Evolutionary conservation across 2,797 vertebrate species (phyloP).

Genomic region (Tauraco hartlaubi): DNA sequence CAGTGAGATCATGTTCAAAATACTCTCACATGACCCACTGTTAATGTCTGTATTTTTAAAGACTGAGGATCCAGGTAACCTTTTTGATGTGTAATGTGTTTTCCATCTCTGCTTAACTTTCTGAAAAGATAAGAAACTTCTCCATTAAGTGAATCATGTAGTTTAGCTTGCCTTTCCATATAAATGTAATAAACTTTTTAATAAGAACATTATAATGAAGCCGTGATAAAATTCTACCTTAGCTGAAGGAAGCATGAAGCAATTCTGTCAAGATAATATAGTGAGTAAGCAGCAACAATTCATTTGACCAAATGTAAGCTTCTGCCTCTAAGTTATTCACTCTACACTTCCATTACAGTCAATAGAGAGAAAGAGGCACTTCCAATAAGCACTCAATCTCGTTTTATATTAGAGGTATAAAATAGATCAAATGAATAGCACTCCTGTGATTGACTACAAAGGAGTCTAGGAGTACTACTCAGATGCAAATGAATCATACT

Average conservation of each 20-base stretch:
- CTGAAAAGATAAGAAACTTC: neutral
- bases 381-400: neutral
- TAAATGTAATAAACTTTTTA: neutral
- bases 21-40: neutral
- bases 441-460: neutral
- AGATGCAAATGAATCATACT: neutral
- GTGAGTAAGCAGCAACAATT: neutral
- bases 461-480: neutral
- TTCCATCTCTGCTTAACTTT: neutral
- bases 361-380: neutral
- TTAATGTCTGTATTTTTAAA: neutral
- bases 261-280: neutral
- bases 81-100: neutral
- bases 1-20: neutral
- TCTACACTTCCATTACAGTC: neutral
- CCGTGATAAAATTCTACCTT: neutral
- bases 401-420: neutral
- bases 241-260: neutral
- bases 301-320: neutral
- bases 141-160: neutral
- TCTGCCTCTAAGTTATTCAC: neutral
- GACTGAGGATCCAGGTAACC: neutral
- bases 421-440: neutral
- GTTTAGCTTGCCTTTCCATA: neutral
- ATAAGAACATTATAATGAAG: neutral